Conservation (phyloP, 2,888 invertebrate genomes). For the Steromphala cineraria region DNA sequence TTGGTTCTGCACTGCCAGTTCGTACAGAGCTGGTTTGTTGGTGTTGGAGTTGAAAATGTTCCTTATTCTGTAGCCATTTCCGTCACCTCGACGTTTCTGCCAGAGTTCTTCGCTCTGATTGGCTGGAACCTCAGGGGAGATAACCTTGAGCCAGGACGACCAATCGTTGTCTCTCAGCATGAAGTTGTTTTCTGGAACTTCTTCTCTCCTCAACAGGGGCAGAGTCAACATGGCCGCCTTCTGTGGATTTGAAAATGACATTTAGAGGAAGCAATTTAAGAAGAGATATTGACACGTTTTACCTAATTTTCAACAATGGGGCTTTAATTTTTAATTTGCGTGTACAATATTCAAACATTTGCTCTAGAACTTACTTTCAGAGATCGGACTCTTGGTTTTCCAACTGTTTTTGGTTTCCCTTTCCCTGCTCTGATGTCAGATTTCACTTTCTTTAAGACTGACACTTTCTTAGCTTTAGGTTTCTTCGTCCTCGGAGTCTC, state of each 20-base stretch:
- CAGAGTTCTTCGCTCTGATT: background rate
- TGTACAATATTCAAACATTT: too few relatives aligned
- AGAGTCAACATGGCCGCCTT: background rate
- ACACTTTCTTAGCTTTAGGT: background rate
- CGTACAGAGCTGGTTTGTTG: slow-evolving; percentile 47
- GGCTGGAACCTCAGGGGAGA: slow-evolving; percentile 24
- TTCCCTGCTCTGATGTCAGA: background rate
- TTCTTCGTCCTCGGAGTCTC: background rate
- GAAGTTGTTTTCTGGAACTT: slow-evolving; percentile 39
- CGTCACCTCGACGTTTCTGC: slow-evolving; percentile 33
- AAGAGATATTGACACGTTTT: too few relatives aligned
- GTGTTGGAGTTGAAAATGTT: slow-evolving; percentile 42
- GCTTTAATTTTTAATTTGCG: too few relatives aligned
- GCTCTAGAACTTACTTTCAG: background rate
- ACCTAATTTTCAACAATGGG: too few relatives aligned
- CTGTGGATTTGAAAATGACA: background rate
- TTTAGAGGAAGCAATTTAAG: background rate
- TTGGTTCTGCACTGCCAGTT: slow-evolving; percentile 43
- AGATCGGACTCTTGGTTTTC: background rate
- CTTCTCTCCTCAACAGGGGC: slow-evolving; percentile 36
- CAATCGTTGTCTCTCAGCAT: slow-evolving; percentile 43
- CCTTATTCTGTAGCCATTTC: slow-evolving; percentile 38
- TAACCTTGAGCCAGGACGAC: slow-evolving; percentile 47
- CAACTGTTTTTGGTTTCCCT: background rate
- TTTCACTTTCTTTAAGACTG: background rate